Evolutionary conservation across 2,113 vertebrate genomes (phyloP).

Genomic region (Gallinago undulata): DNA sequence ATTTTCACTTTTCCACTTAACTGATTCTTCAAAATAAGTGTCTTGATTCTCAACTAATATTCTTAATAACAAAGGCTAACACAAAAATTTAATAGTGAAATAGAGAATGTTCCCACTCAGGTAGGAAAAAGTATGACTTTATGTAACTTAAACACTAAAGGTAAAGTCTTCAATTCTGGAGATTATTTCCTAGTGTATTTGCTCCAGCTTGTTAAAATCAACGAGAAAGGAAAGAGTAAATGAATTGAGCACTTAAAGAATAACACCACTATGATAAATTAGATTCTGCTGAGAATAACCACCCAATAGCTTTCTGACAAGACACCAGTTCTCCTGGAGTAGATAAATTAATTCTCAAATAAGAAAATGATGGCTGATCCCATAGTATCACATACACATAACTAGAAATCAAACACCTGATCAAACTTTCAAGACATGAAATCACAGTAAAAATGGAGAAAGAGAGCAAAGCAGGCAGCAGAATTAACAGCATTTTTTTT

Average conservation of each 20-base stretch:
- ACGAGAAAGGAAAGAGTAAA: background rate
- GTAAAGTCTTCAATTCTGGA: background rate
- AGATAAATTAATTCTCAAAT: background rate
- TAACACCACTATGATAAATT: background rate
- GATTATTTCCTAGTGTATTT: background rate
- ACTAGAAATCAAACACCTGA: slow-evolving; percentile 20
- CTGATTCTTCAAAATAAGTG: background rate
- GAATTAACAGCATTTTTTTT: slow-evolving; percentile 17
- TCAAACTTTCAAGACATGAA: slow-evolving; percentile 6
- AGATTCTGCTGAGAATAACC: background rate
- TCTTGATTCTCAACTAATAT: background rate
- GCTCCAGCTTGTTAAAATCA: background rate
- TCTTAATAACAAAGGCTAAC: background rate
- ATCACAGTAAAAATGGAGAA: slow-evolving; percentile 34
- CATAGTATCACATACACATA: background rate
- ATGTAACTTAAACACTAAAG: background rate
- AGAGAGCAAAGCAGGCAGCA: background rate
- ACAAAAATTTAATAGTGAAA: background rate
- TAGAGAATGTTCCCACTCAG: background rate
- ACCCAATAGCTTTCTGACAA: background rate
- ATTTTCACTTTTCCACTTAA: background rate
- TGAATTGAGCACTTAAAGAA: background rate
- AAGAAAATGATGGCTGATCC: background rate
- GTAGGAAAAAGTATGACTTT: background rate
- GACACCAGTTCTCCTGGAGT: background rate